Evolutionary conservation across 2,888 invertebrate genomes (phyloP).

Genomic region (Monoplex corrugatus): DNA sequence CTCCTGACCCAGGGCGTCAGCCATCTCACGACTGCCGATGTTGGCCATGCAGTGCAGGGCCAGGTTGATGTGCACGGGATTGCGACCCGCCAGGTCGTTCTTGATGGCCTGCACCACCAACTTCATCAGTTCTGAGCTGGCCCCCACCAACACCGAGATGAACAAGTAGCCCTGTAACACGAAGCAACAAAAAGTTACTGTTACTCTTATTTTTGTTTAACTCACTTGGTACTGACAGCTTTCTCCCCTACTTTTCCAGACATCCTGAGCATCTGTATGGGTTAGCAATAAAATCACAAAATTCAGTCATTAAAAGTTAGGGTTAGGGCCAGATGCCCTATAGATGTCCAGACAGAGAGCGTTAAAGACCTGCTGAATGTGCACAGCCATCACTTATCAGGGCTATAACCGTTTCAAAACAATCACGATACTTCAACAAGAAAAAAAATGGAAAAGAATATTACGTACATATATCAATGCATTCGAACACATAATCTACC

Average conservation of each 20-base stretch:
- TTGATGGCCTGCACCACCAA: constrained; percentile 99
- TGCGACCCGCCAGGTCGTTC: constrained; percentile 95
- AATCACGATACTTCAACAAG: no score
- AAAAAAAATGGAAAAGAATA: no score
- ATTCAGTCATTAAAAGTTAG: no score
- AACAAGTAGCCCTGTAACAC: constrained; percentile 95
- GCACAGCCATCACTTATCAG: no score
- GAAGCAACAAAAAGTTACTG: not conserved
- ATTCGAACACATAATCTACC: no score
- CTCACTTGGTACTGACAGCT: no score
- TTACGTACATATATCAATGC: no score
- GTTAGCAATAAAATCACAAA: not conserved
- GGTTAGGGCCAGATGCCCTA: no score
- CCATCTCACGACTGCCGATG: constrained; percentile 99
- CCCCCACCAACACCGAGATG: constrained; percentile 99
- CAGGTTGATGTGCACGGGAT: constrained; percentile 98
- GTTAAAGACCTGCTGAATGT: no score
- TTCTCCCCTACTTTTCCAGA: no score
- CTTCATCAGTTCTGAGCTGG: constrained; percentile 99
- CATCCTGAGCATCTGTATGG: not conserved
- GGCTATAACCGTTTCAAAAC: no score
- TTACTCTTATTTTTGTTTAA: not conserved
- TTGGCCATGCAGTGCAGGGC: constrained; percentile 99
- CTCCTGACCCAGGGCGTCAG: constrained; percentile 99
- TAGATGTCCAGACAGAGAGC: no score